Evolutionary conservation across 2,113 vertebrate species (phyloP), one percentile per base, ranked within the genome.

Genomic region (Potamarius usumacintae): DNA sequence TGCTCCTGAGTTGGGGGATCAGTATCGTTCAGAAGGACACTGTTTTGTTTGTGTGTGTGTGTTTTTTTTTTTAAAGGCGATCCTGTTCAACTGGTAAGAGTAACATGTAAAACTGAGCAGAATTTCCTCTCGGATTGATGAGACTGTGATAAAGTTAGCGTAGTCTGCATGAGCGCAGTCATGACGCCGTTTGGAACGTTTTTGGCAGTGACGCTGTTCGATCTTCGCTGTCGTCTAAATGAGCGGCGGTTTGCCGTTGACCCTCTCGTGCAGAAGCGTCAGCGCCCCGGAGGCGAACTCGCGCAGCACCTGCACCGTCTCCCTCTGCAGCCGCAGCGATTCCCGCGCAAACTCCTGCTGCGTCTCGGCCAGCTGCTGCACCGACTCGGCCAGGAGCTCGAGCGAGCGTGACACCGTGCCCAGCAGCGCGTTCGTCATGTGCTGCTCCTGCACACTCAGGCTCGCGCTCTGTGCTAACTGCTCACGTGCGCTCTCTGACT

Each of bases 271-370:
- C 92, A 96, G 94, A 80, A 95, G 92, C 0, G 95, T 92, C 69
- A 95, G 92, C 58, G 94, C 92, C 11, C 94, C 94, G 0, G 93
- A 91, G 18, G 95, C 94, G 90, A 96, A 96, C 87, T 96, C 95
- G 89, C 94, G 92, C 72, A 96, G 93, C 86, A 95, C 93, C 78
- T 95, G 93, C 71, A 96, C 94, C 0, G 94, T 96, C 85, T 96
- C 95, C 34, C 95, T 87, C 92, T 96, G 95, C 72, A 96, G 91
- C 88, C 92, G 93, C 91, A 96, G 89, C 3, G 95, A 95, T 88
- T 96, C 94, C 0, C 94, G 93, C 11, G 94, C 93, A 84, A 96
- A 96, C 90, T 95, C 94, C 91, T 95, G 94, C 92, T 96, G 95
- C 0, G 94, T 95, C 91, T 96, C 95, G 0, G 94, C 94, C 69